Evolutionary conservation across 2,113 vertebrate genomes (phyloP).

Genomic region (Rhabdomys dilectus): DNA sequence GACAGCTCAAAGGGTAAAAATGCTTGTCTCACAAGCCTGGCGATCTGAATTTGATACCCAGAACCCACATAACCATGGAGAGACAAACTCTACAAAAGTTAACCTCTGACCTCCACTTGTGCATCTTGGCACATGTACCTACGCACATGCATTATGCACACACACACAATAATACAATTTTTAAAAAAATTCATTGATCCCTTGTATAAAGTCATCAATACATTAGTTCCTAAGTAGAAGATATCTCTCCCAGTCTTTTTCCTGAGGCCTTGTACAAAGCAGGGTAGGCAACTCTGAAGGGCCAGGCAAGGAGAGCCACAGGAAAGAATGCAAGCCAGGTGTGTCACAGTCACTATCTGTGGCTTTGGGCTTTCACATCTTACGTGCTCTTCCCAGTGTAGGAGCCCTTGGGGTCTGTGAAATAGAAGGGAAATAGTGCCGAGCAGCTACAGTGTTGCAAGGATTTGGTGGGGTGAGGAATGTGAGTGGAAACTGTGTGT

Average conservation of each 20-base stretch:
- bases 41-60: neutral
- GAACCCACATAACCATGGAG: neutral
- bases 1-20: neutral
- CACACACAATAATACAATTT: neutral
- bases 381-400: too few relatives aligned
- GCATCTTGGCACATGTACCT: neutral
- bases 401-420: neutral
- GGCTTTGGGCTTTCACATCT: neutral
- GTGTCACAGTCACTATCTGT: neutral
- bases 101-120: neutral
- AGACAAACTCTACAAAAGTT: neutral
- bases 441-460: neutral
- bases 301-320: neutral
- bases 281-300: neutral
- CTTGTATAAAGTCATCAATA: neutral
- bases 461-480: neutral
- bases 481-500: too few relatives aligned
- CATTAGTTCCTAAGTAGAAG: neutral
- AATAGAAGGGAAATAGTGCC: neutral
- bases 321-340: neutral
- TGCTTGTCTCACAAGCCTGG: neutral
- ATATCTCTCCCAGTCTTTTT: neutral
- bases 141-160: neutral
- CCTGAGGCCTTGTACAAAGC: neutral
- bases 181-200: neutral